A percentile compares a stretch with the other conserved stretches of the same genome.
Evolutionary conservation across 2,888 invertebrate genomes (phyloP).

Genomic region (Caenorhabditis imperialis): DNA sequence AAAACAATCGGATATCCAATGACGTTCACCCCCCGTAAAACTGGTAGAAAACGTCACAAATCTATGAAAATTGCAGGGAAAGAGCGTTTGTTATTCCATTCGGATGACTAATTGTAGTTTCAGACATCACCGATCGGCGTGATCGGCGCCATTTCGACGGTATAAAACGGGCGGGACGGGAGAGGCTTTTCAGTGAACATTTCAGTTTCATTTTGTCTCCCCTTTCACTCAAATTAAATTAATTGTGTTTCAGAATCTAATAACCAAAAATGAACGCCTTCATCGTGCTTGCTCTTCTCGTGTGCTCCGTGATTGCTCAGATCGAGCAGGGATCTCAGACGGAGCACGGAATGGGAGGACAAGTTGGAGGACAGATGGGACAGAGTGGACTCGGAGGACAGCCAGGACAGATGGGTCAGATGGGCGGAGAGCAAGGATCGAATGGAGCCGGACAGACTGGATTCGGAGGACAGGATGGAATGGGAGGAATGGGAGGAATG

Average conservation of each 20-base stretch:
- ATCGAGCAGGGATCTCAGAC: conserved; percentile 12
- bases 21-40: conserved; percentile 12
- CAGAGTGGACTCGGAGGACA: no score
- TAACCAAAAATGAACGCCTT: conserved; percentile 10
- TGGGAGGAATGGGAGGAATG: background rate
- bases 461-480: conserved; percentile 1
- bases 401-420: conserved; percentile 5
- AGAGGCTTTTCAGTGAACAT: background rate
- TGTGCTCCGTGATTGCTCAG: background rate
- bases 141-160: conserved; percentile 17
- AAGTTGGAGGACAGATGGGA: conserved; percentile 1
- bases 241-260: conserved; percentile 1
- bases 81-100: conserved; percentile 9
- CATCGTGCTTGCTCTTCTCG: conserved; percentile 6
- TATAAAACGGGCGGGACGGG: conserved; percentile 18
- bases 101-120: no score
- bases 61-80: background rate
- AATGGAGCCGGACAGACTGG: conserved; percentile 14
- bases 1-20: no score
- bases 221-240: background rate
- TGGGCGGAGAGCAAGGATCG: conserved; percentile 23
- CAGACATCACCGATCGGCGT: conserved; percentile 6
- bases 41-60: conserved; percentile 24
- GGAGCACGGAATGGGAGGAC: no score
- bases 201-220: background rate